phyloP scores from a whole-genome alignment of 2,797 vertebrate species.

The Paguma larvata region DNA sequence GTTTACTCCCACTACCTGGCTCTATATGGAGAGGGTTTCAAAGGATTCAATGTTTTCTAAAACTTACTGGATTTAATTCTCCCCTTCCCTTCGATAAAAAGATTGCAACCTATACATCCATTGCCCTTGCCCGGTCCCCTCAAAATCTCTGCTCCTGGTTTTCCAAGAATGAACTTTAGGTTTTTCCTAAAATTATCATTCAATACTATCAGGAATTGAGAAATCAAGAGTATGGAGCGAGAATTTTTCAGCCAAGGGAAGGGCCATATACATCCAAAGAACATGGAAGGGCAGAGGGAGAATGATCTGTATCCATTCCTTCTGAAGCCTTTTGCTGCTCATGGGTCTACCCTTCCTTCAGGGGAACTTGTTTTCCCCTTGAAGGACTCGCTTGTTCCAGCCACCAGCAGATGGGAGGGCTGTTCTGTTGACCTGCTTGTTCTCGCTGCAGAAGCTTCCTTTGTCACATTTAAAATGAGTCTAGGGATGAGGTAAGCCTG shows the following conservation, averaged over 20 bases:
- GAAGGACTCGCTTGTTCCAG: background rate
- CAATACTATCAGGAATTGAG: background rate
- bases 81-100: background rate
- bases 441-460: background rate
- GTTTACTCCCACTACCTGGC: background rate
- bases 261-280: background rate
- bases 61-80: slow-evolving; percentile 18
- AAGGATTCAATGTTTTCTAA: slow-evolving; percentile 7
- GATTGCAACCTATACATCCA: background rate
- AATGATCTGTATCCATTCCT: background rate
- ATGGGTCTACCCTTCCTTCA: background rate
- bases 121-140: background rate
- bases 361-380: background rate
- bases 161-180: background rate
- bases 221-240: background rate
- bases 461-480: background rate
- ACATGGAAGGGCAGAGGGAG: background rate
- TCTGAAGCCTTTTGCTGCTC: background rate
- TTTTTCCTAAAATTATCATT: slow-evolving; percentile 15
- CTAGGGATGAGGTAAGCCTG: background rate
- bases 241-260: background rate
- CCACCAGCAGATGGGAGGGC: background rate
- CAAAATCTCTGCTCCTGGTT: background rate
- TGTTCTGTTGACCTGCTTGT: background rate
- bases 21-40: slow-evolving; percentile 6